These are phyloP conservation scores for Zootermopsis nevadensis DNA, from an alignment of 2,888 invertebrate species.

Conservation along the genomic window DNA sequence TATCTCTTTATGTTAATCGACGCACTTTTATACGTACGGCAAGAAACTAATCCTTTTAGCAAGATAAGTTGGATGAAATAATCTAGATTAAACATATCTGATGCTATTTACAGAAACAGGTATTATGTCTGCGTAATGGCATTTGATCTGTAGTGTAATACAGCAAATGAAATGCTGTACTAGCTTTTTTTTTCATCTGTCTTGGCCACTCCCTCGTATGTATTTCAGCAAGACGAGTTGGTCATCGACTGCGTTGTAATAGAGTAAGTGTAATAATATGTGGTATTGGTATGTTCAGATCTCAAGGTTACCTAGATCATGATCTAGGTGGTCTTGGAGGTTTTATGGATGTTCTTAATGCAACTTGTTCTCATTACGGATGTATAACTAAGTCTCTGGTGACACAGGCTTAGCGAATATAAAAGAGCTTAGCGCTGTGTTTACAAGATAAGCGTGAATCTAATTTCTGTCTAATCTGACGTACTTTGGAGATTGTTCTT, in stretches of 20 bases:
- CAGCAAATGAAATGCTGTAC: neutral
- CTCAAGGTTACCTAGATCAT: neutral
- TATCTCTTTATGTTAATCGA: neutral
- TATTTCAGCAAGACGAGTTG: neutral
- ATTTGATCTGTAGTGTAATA: conserved; percentile 2
- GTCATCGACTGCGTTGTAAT: neutral
- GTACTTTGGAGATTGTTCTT: neutral
- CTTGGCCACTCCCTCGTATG: neutral
- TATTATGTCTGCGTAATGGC: conserved; percentile 10
- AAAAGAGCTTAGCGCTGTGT: no score
- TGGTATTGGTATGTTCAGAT: neutral
- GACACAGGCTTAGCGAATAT: neutral
- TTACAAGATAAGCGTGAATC: neutral
- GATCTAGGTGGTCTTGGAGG: neutral
- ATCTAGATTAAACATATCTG: conserved; percentile 26
- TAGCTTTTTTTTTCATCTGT: conserved; percentile 21
- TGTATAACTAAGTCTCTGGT: neutral
- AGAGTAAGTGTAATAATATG: neutral
- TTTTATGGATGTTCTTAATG: neutral
- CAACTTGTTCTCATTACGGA: neutral
- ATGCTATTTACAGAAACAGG: neutral
- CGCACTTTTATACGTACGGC: neutral
- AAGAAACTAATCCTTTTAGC: conserved; percentile 9
- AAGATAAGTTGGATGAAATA: conserved; percentile 20
- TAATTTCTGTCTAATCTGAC: neutral